phyloP scores from a whole-genome alignment of 2,888 invertebrate species.

The Agelastica alni region DNA sequence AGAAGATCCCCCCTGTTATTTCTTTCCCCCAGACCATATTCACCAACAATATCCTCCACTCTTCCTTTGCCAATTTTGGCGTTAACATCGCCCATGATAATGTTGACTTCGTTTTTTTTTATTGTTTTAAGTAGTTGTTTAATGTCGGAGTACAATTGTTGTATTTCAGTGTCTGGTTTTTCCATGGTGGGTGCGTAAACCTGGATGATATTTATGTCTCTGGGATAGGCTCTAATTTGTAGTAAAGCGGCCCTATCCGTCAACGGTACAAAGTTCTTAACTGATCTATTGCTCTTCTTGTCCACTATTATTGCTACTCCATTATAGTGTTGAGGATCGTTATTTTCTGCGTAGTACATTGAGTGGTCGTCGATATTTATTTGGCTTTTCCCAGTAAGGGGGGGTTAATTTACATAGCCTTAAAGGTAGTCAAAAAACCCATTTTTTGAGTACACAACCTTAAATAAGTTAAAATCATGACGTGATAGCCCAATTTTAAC shows the following conservation, averaged over 20 bases:
- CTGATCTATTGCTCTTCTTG: not conserved
- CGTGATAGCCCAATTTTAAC: no score
- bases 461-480: no score
- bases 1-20: not conserved
- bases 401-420: no score
- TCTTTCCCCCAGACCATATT: not conserved
- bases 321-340: not conserved
- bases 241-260: not conserved
- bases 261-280: not conserved
- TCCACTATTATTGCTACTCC: not conserved
- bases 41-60: no score
- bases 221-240: not conserved
- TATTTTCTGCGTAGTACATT: not conserved
- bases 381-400: not conserved
- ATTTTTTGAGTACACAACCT: no score
- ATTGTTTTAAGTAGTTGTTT: not conserved
- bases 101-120: not conserved
- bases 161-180: not conserved
- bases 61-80: no score
- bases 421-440: no score
- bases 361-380: not conserved
- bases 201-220: not conserved
- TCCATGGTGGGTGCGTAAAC: not conserved
- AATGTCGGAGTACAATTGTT: not conserved
- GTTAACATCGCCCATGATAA: no score